Evolutionary conservation across 1,140 invertebrate genomes (phyloP).

Genomic region (Bicyclus anynana): DNA sequence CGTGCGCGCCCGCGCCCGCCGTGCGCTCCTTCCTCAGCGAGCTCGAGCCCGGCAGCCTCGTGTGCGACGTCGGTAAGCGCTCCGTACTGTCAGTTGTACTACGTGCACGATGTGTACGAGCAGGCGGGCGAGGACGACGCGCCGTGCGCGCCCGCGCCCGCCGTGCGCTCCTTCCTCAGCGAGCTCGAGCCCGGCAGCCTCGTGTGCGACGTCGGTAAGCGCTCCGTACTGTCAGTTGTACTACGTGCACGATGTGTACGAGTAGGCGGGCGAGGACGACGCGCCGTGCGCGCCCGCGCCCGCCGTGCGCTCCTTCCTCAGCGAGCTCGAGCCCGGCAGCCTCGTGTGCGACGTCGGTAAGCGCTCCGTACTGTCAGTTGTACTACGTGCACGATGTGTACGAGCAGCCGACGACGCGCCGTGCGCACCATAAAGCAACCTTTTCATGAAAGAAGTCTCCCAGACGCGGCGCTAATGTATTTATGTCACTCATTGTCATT

Average conservation of each 20-base stretch:
- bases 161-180: slow-evolving; percentile 90
- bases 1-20: slow-evolving; percentile 87
- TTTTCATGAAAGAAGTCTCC: no score
- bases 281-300: slow-evolving; percentile 89
- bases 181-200: slow-evolving; percentile 93
- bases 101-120: slow-evolving; percentile 97
- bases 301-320: slow-evolving; percentile 90
- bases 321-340: slow-evolving; percentile 92
- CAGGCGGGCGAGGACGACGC: slow-evolving; percentile 83
- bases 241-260: slow-evolving; percentile 97
- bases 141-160: slow-evolving; percentile 87
- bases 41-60: slow-evolving; percentile 92
- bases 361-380: slow-evolving; percentile 47
- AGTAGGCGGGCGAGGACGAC: slow-evolving; percentile 83
- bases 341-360: slow-evolving; percentile 95
- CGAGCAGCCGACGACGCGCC: slow-evolving; percentile 87
- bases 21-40: slow-evolving; percentile 92
- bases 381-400: slow-evolving; percentile 97
- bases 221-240: no score
- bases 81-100: no score
- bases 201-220: slow-evolving; percentile 94
- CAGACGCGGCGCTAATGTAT: no score
- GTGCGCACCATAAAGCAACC: no score
- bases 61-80: slow-evolving; percentile 93
- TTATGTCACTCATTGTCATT: no score